These are phyloP conservation scores for Caenorhabditis brenneri DNA, from an alignment of 1,140 invertebrate species.

Conservation along the genomic window DNA sequence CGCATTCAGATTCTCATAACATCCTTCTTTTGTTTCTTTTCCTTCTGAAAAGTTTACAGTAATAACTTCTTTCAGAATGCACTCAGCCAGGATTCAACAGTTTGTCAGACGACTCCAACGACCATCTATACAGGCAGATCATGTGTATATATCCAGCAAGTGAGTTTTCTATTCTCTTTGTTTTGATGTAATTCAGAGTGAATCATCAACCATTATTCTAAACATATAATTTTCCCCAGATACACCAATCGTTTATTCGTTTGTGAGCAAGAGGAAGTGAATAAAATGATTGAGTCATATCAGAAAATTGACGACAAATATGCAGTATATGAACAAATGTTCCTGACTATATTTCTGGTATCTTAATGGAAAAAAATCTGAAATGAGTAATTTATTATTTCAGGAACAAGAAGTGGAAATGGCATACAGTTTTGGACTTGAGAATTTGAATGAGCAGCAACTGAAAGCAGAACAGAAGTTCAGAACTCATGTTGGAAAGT, in stretches of 20 bases:
- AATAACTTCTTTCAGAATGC: slow-evolving; percentile 2
- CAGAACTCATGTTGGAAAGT: slow-evolving; percentile 69
- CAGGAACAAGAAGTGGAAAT: slow-evolving; percentile 65
- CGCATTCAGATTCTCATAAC: no score
- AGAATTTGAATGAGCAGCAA: slow-evolving; percentile 59
- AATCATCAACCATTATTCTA: no score
- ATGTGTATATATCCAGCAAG: slow-evolving; percentile 46
- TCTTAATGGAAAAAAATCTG: neutral
- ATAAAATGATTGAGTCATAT: slow-evolving; percentile 56
- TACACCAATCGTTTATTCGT: slow-evolving; percentile 25
- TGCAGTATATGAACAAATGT: slow-evolving; percentile 62
- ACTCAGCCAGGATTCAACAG: slow-evolving; percentile 29
- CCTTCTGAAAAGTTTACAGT: no score
- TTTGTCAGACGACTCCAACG: slow-evolving; percentile 44
- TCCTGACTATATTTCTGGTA: slow-evolving; percentile 64
- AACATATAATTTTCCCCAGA: neutral
- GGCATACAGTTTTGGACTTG: slow-evolving; percentile 64
- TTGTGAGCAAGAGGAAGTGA: slow-evolving; percentile 42
- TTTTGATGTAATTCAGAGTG: no score
- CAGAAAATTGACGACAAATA: slow-evolving; percentile 66
- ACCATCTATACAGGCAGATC: slow-evolving; percentile 11
- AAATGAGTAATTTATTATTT: slow-evolving; percentile 33
- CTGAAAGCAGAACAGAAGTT: slow-evolving; percentile 61
- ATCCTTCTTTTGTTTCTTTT: no score
- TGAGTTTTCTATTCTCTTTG: neutral